These are phyloP conservation scores for Bombycilla garrulus DNA, from an alignment of 2,113 vertebrate species.

Conservation along the genomic window DNA sequence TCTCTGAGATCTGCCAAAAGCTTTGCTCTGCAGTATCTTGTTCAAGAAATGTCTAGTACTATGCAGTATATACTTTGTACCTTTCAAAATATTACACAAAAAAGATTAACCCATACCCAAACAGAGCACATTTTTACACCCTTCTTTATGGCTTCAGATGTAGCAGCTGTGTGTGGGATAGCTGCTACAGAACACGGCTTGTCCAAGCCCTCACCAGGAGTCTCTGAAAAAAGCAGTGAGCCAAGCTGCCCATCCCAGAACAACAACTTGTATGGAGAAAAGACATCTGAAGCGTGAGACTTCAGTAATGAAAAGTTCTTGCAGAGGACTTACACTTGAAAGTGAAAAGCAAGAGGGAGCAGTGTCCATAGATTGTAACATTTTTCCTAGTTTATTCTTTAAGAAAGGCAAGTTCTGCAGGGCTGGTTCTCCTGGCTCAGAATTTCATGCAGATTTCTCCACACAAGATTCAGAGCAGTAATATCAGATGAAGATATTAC, in stretches of 20 bases:
- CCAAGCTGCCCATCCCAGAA: neutral
- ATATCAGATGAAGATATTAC: neutral
- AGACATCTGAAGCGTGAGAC: neutral
- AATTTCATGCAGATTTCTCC: neutral
- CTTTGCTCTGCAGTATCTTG: neutral
- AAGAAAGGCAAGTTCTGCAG: neutral
- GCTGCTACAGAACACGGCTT: neutral
- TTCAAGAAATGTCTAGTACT: neutral
- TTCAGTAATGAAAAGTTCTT: neutral
- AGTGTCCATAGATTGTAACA: neutral
- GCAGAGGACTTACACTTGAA: neutral
- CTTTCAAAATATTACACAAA: neutral
- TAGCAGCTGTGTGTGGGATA: accelerated
- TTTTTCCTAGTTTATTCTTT: neutral
- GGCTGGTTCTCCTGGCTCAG: neutral
- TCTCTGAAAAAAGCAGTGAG: neutral
- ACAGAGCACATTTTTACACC: neutral
- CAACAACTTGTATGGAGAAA: accelerated
- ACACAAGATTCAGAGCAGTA: neutral
- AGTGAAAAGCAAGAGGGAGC: neutral
- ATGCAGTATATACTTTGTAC: accelerated
- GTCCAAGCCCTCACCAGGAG: neutral
- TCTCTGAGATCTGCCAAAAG: neutral
- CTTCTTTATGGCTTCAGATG: neutral
- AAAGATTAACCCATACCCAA: neutral